A percentile compares a stretch with the other conserved stretches of the same genome.
phyloP scores from a whole-genome alignment of 2,113 vertebrate species.

The Machaerirhynchus nigripectus region DNA sequence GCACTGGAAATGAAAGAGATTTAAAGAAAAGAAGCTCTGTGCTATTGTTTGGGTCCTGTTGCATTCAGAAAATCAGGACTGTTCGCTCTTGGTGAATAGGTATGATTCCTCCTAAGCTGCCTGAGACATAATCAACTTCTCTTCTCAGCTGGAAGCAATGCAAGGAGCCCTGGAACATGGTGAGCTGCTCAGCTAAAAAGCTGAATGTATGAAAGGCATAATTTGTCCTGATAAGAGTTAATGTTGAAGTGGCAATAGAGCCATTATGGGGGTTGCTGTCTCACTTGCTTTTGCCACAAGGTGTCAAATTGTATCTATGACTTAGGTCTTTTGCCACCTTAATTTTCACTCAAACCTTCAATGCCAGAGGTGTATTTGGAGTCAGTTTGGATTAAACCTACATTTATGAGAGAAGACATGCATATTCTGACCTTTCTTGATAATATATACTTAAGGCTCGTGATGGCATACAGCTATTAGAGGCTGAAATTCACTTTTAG shows the following conservation, averaged over 20 bases:
- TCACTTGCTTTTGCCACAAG: not conserved
- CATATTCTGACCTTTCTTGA: not conserved
- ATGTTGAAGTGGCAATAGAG: not conserved
- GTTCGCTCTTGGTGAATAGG: not conserved
- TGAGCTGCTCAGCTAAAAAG: not conserved
- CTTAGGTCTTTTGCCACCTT: not conserved
- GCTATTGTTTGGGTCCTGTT: not conserved
- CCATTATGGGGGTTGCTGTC: not conserved
- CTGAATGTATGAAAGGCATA: rapidly evolving
- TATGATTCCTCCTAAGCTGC: not conserved
- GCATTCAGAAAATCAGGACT: not conserved
- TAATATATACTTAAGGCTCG: not conserved
- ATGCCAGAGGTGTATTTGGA: not conserved
- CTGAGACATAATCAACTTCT: not conserved
- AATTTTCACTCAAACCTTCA: not conserved
- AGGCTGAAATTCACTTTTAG: not conserved
- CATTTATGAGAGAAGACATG: not conserved
- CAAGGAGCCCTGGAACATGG: not conserved
- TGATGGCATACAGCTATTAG: not conserved
- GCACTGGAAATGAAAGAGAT: not conserved
- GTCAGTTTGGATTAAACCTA: not conserved
- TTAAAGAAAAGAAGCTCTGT: not conserved
- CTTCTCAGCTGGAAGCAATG: not conserved
- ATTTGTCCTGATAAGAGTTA: not conserved
- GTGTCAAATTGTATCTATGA: not conserved